Base-by-base conservation (phyloP, 2,113 vertebrate species). In the Mola mola region DNA sequence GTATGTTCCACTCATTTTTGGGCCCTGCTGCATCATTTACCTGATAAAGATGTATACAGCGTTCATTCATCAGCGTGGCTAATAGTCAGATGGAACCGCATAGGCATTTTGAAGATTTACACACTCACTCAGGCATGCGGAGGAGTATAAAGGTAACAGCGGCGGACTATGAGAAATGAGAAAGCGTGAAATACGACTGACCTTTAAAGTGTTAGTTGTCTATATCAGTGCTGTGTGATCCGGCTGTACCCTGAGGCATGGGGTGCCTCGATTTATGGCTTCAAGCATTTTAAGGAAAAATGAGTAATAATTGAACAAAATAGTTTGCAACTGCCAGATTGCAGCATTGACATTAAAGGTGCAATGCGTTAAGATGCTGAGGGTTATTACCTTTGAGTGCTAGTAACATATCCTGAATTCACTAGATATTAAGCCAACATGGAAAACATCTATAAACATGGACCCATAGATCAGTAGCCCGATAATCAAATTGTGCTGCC, bases 201-300 rank as follows among this genome's bases (percentile, higher is more conserved):
- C 81, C 83, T 88, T 88, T 83, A 57, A 72, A 50, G 62, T 64
- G 67, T 66, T 50, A 40, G 72, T 36, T 52, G 55, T 72, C 50
- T 51, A 31, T 80, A 61, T 76, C 64, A 60, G 31, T 16, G 70
- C 67, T 47, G 60, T 31, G 29, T 56, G 58, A 70, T 64, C 57
- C 2, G 12, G 37, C 42, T 26, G 62, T 55, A 63, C 56, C 47
- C 42, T 44, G 29, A 65, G 57, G 40, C 51, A 17, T 1, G 0
- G 51, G 63, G 28, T 17, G 6, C 17, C 1, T 6, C 24, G 48
- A 26, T 21, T 33, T 38, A 15, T 19, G 15, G 56, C 51, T 78
- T 33, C 26, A 2, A 28, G 21, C 48, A 10, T 62, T 76, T 61
- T 61, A 2, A 58, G 44, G 26, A 43, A 4, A 63, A 72, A 48